Conservation (phyloP, 92 coral and sea anemone species). For the Epizoanthus scotinus region DNA sequence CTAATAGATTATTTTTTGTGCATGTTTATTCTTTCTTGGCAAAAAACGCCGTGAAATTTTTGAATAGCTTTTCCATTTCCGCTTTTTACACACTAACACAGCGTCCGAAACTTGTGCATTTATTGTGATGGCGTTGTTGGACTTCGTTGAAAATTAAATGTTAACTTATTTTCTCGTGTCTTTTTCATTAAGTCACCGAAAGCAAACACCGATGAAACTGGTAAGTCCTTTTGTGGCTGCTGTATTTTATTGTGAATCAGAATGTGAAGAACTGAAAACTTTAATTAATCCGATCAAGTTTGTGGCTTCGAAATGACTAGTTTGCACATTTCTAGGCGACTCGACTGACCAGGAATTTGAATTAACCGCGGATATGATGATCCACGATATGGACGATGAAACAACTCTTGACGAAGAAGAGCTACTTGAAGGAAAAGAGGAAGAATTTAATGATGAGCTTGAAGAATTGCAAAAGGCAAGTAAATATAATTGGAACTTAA, state of each 20-base stretch:
- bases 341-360: slow-evolving; percentile 95
- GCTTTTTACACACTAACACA: no score
- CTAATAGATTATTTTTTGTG: neutral
- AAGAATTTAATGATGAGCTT: slow-evolving; percentile 78
- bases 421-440: slow-evolving; percentile 84
- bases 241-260: neutral
- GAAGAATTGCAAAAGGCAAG: slow-evolving; percentile 88
- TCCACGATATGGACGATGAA: slow-evolving; percentile 95
- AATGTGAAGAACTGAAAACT: neutral
- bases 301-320: neutral
- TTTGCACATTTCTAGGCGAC: slow-evolving; percentile 53
- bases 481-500: neutral
- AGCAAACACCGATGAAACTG: slow-evolving; percentile 66
- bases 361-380: slow-evolving; percentile 88
- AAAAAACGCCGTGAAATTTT: neutral
- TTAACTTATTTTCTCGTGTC: slow-evolving; percentile 17
- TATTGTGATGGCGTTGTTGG: slow-evolving; percentile 23
- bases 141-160: neutral
- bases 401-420: slow-evolving; percentile 98
- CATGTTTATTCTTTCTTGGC: neutral
- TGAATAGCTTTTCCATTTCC: slow-evolving; percentile 17
- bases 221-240: slow-evolving; percentile 31
- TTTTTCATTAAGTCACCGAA: slow-evolving; percentile 68
- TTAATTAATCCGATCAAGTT: slow-evolving; percentile 2
- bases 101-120: slow-evolving; percentile 23